A percentile compares a stretch with the other conserved stretches of the same genome.
These are phyloP conservation scores for Philaethria dido DNA, from an alignment of 2,888 invertebrate species.

Conservation along the genomic window DNA sequence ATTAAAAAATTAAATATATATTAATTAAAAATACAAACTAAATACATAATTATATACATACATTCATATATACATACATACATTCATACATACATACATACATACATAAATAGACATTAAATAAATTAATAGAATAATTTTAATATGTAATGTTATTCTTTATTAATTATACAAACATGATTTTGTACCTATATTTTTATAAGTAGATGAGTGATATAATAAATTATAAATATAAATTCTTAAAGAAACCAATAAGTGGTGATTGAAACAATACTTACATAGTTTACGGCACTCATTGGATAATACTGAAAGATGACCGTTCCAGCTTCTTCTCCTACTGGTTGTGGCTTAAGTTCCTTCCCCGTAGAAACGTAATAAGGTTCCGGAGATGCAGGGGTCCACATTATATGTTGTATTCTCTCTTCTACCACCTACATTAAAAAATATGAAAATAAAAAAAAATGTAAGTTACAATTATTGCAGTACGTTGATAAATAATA, in stretches of 20 bases:
- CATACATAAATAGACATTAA: no score
- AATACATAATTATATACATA: no score
- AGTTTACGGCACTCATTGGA: conserved; percentile 94
- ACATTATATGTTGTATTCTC: conserved; percentile 90
- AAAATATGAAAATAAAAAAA: no score
- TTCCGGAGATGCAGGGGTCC: conserved; percentile 89
- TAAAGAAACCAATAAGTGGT: no score
- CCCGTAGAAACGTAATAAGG: conserved; percentile 91
- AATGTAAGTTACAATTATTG: not conserved
- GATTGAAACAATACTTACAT: conserved; percentile 84
- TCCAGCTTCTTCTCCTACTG: conserved; percentile 93
- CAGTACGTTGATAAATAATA: not conserved
- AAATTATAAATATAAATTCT: no score
- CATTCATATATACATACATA: no score
- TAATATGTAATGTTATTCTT: not conserved
- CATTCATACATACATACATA: no score
- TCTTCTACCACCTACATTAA: conserved; percentile 89
- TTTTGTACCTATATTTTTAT: not conserved
- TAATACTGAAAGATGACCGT: conserved; percentile 92
- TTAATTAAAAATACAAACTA: no score
- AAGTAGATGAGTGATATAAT: not conserved
- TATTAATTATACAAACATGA: not conserved
- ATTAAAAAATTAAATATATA: no score
- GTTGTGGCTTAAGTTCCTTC: conserved; percentile 91
- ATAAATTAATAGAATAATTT: not conserved